phyloP scores from a whole-genome alignment of 2,113 vertebrate genomes.

The Acrocephalus kingi region DNA sequence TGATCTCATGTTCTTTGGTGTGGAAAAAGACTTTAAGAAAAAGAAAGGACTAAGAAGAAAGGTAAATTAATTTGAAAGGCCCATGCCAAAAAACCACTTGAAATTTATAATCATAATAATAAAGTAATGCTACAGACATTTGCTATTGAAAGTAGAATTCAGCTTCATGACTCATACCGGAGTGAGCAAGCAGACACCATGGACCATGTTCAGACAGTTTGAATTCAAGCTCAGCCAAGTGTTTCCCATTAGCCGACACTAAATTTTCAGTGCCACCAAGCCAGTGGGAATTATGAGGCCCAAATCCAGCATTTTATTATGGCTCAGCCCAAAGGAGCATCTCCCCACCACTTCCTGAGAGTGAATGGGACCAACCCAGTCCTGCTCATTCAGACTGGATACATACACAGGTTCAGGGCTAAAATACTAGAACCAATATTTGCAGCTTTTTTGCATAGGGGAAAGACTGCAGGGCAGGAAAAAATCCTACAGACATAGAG shows the following conservation, averaged over 20 bases:
- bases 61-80: neutral
- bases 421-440: neutral
- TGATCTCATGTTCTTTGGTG: constrained; percentile 17
- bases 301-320: neutral
- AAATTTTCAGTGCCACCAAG: neutral
- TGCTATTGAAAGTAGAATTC: constrained; percentile 1
- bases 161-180: neutral
- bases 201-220: neutral
- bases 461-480: neutral
- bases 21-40: neutral
- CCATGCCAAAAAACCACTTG: neutral
- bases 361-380: neutral
- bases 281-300: neutral
- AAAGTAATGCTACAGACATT: neutral
- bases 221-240: constrained; percentile 29
- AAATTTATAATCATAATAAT: neutral
- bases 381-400: neutral
- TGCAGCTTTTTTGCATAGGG: neutral
- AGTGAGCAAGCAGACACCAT: neutral
- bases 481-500: neutral
- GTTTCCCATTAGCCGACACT: neutral
- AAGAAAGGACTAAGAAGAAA: neutral
- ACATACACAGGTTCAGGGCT: neutral
- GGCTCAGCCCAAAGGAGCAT: neutral
- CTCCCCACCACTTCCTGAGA: neutral